Conservation (phyloP, 2,113 vertebrate species). For the Ia io region DNA sequence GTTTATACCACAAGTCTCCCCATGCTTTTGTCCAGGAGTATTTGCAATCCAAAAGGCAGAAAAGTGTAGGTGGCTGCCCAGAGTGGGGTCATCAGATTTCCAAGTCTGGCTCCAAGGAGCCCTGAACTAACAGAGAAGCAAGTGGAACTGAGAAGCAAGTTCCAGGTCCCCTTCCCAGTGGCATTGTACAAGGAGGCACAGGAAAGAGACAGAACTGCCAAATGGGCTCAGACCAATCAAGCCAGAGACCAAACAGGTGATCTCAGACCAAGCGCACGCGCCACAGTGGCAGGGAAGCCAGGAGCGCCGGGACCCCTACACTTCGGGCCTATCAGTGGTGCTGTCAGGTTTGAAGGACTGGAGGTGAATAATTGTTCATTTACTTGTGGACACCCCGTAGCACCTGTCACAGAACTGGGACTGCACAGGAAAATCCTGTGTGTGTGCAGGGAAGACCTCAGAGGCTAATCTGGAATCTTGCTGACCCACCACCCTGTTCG, state of each 20-base stretch:
- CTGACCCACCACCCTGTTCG: not conserved
- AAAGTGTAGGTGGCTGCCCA: not conserved
- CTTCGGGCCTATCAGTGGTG: too few species aligned
- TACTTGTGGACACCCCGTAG: not conserved
- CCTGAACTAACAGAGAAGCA: not conserved
- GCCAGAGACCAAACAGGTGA: not conserved
- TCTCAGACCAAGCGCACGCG: fast-evolving
- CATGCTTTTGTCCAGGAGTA: not conserved
- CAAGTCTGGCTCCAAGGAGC: not conserved
- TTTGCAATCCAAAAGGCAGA: not conserved
- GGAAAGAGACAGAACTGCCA: not conserved
- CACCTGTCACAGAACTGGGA: not conserved
- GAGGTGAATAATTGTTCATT: not conserved
- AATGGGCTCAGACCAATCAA: not conserved
- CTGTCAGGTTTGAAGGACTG: not conserved
- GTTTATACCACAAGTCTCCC: not conserved
- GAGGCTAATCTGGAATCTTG: not conserved
- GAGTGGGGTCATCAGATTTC: not conserved
- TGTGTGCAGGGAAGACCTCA: not conserved
- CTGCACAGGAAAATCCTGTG: not conserved
- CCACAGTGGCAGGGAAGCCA: not conserved
- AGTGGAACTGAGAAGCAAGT: not conserved
- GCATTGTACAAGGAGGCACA: not conserved
- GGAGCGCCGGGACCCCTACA: not conserved
- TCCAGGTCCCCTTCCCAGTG: not conserved